Evolutionary conservation across 2,888 invertebrate genomes (phyloP), one percentile per base, ranked within the genome.

Genomic region (Laspeyria flexula): DNA sequence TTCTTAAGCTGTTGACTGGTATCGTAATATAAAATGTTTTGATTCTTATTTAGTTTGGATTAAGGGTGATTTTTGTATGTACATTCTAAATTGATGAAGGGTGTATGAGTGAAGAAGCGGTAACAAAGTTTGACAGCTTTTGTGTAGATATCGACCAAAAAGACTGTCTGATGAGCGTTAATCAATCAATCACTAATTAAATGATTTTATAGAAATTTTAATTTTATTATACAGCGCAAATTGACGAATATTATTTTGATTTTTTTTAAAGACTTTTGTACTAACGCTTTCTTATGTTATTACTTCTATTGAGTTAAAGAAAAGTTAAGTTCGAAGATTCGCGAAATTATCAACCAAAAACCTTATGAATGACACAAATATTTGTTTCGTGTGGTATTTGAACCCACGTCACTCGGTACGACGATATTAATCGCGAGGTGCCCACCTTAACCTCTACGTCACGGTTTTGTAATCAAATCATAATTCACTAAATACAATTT

Each of bases 101-200:
- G 57, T 67, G 43, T 56, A 62, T 60, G 55, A 57, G 47, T 61
- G 49, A 59, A 60, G 53, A 73, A 71, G 56, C 65, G 50, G 53
- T 37, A 65, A 63, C 60, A 69, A 76, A 77, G 45, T 78, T 76
- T 71, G 75, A 74, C 77, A 73, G 69, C 67, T 72, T 73, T 74
- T 74, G 69, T 75, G 52, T 60, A 67, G 65, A 65, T 65, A 67
- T 65, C 68, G 65, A 64, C 55, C 39, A 55, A 59, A 59, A 63
- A 63, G 62, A 66, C 65, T 65, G 60, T 47, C 53, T 73, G 64
- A 75, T 69, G 74, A 66, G 63, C 67, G 66, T 73, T 71, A 73
- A 76, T 74, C 71, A 75, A 75, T 75, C 76, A 71, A 73, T 73
- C 63, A 58, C 34, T 64, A 66, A 62, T 64, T 65, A 66, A 71